phyloP scores from a whole-genome alignment of 2,888 invertebrate genomes.

The Leptothorax acervorum region DNA sequence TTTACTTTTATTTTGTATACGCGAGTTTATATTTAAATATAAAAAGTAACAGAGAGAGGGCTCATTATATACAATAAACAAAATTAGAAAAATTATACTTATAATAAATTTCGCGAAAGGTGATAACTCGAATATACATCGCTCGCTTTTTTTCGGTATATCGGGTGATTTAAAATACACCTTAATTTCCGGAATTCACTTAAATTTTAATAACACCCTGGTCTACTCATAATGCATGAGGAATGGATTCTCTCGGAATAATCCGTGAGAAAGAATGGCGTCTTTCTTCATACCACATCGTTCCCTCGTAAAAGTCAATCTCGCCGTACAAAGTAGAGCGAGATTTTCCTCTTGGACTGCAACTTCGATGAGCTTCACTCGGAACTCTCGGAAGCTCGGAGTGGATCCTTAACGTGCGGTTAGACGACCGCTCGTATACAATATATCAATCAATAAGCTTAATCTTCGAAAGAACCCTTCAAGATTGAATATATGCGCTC shows the following conservation, averaged over 20 bases:
- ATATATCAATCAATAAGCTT: conserved; percentile 7
- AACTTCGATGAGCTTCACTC: conserved; percentile 15
- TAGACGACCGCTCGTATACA: conserved; percentile 34
- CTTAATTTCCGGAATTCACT: conserved; percentile 6
- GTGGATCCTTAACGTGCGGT: conserved; percentile 30
- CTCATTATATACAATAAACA: not conserved
- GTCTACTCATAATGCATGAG: conserved; percentile 1
- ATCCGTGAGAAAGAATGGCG: conserved; percentile 58
- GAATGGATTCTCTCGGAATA: conserved; percentile 44
- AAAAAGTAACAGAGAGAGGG: not conserved
- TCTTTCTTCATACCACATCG: conserved; percentile 40
- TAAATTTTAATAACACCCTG: conserved; percentile 5
- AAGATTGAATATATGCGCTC: not conserved
- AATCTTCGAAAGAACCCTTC: conserved; percentile 37
- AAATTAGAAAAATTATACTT: not conserved
- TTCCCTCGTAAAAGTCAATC: conserved; percentile 63
- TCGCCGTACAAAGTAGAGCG: conserved; percentile 44
- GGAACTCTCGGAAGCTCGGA: conserved; percentile 12
- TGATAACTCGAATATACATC: not conserved
- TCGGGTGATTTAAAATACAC: not conserved
- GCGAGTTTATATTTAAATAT: not conserved
- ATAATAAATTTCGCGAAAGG: not conserved
- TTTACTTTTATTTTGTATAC: not conserved
- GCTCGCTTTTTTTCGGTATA: not conserved
- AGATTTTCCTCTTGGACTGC: conserved; percentile 43